Evolutionary conservation across 2,888 invertebrate genomes (phyloP).

Genomic region (Furcula furcula): DNA sequence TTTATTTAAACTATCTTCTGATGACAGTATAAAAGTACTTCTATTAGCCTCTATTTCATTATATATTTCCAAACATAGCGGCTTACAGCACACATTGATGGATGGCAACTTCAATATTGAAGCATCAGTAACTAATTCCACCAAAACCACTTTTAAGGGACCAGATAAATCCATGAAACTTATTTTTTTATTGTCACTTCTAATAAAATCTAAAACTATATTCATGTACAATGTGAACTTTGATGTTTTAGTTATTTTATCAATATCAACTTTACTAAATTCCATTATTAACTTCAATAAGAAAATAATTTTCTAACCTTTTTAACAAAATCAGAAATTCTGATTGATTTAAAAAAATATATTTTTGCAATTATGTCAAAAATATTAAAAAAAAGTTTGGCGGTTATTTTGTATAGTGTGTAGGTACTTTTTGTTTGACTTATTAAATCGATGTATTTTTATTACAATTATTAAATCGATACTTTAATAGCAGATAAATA

Average conservation of each 20-base stretch:
- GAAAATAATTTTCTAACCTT: too few species aligned
- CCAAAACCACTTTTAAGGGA: conserved; percentile 28
- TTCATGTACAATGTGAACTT: conserved; percentile 21
- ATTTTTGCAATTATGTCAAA: too few species aligned
- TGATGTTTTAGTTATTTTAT: neutral
- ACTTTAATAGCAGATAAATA: too few species aligned
- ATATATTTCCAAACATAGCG: conserved; percentile 21
- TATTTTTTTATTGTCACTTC: conserved; percentile 19
- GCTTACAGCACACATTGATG: conserved; percentile 15
- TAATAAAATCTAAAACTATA: conserved; percentile 26
- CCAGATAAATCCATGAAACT: conserved; percentile 23
- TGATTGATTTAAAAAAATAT: too few species aligned
- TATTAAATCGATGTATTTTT: too few species aligned
- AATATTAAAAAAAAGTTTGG: too few species aligned
- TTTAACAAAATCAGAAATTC: too few species aligned
- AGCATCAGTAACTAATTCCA: conserved; percentile 23
- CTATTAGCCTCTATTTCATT: conserved; percentile 19
- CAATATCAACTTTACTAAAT: neutral
- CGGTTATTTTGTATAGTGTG: too few species aligned
- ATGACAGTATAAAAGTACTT: conserved; percentile 20
- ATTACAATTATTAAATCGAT: too few species aligned
- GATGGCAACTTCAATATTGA: conserved; percentile 15
- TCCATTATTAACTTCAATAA: too few species aligned
- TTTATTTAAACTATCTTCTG: conserved; percentile 12
- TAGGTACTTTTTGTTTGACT: too few species aligned